Evolutionary conservation across 1,140 invertebrate species (phyloP).

Genomic region (Apis laboriosa): DNA sequence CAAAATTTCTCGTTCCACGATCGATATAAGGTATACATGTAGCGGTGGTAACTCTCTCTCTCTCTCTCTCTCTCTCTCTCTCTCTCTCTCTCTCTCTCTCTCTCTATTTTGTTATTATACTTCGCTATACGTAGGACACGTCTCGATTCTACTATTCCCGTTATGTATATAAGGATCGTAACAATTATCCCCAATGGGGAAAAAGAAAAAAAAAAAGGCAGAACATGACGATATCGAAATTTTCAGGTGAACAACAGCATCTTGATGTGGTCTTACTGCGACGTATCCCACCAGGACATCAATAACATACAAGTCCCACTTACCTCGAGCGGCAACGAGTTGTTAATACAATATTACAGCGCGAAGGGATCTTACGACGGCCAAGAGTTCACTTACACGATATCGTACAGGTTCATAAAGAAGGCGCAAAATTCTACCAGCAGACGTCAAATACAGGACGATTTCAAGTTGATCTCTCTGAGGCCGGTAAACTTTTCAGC

Average conservation of each 20-base stretch:
- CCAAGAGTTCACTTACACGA: constrained; percentile 74
- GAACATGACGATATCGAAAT: constrained; percentile 1
- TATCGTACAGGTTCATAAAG: constrained; percentile 72
- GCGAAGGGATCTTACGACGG: constrained; percentile 73
- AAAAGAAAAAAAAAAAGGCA: no score
- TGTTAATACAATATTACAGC: constrained; percentile 75
- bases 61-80: not conserved
- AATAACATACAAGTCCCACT: constrained; percentile 74
- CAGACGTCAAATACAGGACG: constrained; percentile 59
- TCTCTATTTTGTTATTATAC: not conserved
- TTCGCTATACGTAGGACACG: not conserved
- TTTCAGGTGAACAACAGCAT: constrained; percentile 66
- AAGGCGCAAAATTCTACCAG: constrained; percentile 65
- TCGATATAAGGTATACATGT: no score
- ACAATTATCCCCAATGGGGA: no score
- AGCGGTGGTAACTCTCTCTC: no score
- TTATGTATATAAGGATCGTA: constrained; percentile 4
- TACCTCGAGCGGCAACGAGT: constrained; percentile 67
- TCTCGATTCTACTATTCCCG: not conserved
- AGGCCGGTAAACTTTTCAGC: constrained; percentile 74
- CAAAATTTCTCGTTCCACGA: no score
- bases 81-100: no score
- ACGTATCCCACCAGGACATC: constrained; percentile 72
- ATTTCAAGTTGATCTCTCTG: constrained; percentile 71
- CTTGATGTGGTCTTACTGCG: constrained; percentile 75